Conservation (phyloP, 2,888 invertebrate species). For the Dynastes grantii region DNA sequence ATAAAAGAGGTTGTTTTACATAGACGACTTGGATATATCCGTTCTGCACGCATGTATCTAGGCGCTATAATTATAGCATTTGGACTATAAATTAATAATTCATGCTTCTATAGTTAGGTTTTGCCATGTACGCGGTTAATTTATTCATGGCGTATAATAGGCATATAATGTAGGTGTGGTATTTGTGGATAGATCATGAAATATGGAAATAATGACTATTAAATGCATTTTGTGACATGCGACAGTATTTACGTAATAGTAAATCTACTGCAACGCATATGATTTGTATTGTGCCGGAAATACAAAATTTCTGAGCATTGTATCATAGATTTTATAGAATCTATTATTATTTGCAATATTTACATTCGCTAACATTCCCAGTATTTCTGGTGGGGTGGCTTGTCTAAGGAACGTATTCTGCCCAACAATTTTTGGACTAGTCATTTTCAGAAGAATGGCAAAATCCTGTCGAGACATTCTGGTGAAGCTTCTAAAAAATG, state of each 20-base stretch:
- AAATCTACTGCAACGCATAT: not conserved
- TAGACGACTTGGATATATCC: too few species aligned
- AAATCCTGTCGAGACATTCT: too few species aligned
- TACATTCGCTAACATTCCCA: too few species aligned
- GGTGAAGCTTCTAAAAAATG: too few species aligned
- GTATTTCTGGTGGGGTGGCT: too few species aligned
- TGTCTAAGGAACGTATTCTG: too few species aligned
- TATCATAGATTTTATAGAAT: not conserved
- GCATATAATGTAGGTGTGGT: not conserved
- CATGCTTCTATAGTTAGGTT: constrained; percentile 26
- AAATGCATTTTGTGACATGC: not conserved
- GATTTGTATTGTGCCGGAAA: not conserved
- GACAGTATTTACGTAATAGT: not conserved
- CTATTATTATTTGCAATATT: too few species aligned
- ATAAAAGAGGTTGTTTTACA: too few species aligned
- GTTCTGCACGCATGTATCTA: too few species aligned
- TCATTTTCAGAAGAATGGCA: too few species aligned
- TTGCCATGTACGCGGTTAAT: constrained; percentile 2
- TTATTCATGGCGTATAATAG: constrained; percentile 12
- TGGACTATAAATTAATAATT: constrained; percentile 13
- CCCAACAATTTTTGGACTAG: too few species aligned
- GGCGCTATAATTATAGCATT: constrained; percentile 14
- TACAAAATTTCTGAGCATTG: not conserved
- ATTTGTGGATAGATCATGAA: constrained; percentile 6
- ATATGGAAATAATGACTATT: not conserved